Conservation (phyloP, 2,113 vertebrate species). For the Probosciger aterrimus region DNA sequence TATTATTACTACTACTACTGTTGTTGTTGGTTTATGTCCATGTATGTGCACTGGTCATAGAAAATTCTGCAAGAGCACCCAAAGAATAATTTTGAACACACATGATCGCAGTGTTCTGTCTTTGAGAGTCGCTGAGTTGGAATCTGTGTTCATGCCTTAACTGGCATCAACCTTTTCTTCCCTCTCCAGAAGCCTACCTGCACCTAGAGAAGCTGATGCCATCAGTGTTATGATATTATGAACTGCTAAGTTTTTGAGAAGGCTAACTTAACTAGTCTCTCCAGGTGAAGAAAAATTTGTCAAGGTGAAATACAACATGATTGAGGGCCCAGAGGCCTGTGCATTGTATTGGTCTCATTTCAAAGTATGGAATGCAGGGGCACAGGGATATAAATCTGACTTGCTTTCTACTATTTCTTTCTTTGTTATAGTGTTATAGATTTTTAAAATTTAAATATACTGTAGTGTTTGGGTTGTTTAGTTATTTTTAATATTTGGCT, state of each 20-base stretch:
- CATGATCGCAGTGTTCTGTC: background rate
- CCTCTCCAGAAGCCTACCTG: background rate
- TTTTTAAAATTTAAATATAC: background rate
- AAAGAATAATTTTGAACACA: background rate
- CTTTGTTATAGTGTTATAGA: background rate
- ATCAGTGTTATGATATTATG: background rate
- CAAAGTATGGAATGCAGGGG: background rate
- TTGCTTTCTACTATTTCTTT: background rate
- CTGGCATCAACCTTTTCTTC: background rate
- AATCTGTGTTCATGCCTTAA: background rate
- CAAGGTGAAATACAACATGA: background rate
- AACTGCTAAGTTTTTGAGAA: background rate
- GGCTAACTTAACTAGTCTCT: background rate
- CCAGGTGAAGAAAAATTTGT: background rate
- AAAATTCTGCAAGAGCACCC: background rate
- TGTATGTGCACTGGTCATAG: background rate
- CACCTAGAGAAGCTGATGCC: background rate
- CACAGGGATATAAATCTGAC: background rate
- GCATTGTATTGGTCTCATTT: background rate
- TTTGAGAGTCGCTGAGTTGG: background rate
- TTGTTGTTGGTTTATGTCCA: background rate
- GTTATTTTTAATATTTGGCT: background rate
- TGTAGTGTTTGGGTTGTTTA: background rate
- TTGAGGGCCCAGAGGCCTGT: background rate
- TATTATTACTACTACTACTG: background rate